phyloP scores from a whole-genome alignment of 2,888 invertebrate species.

The Luperina testacea region DNA sequence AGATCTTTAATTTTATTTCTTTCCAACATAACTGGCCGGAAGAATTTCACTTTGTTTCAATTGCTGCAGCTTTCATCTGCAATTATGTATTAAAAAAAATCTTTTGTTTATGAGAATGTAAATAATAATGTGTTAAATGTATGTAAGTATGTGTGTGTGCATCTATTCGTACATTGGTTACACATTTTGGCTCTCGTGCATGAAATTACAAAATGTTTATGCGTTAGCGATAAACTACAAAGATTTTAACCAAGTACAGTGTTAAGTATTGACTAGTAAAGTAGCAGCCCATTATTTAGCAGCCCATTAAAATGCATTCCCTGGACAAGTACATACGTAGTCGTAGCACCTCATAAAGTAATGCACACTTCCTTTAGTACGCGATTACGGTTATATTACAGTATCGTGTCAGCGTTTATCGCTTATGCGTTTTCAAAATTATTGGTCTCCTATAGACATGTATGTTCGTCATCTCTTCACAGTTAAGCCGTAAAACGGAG shows the following conservation, averaged over 20 bases:
- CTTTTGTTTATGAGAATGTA: background rate
- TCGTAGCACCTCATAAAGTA: conserved; percentile 25
- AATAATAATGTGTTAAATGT: background rate
- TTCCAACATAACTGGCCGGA: conserved; percentile 23
- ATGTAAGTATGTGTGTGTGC: background rate
- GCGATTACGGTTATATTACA: conserved; percentile 35
- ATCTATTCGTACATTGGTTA: conserved; percentile 1
- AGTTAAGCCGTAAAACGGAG: conserved; percentile 6
- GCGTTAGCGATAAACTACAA: conserved; percentile 24
- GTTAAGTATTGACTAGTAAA: conserved; percentile 40
- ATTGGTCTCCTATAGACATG: conserved; percentile 23
- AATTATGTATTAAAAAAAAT: conserved; percentile 12
- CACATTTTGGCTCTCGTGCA: conserved; percentile 14
- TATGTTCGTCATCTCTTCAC: conserved; percentile 2
- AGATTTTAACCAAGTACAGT: conserved; percentile 27
- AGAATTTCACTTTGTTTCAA: conserved; percentile 39
- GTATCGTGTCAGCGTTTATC: conserved; percentile 23
- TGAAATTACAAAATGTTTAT: conserved; percentile 24
- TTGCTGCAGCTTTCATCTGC: conserved; percentile 39
- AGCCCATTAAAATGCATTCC: conserved; percentile 35
- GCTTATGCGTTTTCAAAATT: conserved; percentile 25
- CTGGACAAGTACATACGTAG: background rate
- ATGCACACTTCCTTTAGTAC: conserved; percentile 40
- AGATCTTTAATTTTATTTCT: conserved; percentile 33
- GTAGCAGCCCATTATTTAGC: conserved; percentile 35